phyloP scores from a whole-genome alignment of 2,888 invertebrate genomes.

The Tenthredo amoena region DNA sequence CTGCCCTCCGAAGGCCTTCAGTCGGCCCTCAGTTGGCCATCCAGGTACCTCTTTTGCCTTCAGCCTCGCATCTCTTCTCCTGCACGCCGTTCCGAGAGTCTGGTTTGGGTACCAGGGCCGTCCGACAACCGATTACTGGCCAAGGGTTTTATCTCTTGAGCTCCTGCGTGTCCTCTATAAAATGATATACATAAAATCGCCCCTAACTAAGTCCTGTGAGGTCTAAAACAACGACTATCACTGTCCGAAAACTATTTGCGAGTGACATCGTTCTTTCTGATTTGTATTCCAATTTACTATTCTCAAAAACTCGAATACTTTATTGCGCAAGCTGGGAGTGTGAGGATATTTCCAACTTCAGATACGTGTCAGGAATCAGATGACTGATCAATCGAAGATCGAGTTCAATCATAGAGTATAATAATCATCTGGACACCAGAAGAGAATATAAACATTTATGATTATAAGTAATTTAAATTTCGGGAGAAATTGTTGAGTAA shows the following conservation, averaged over 20 bases:
- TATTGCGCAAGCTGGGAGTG: background rate
- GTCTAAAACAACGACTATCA: constrained; percentile 26
- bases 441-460: background rate
- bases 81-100: constrained; percentile 44
- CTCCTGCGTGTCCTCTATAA: constrained; percentile 38
- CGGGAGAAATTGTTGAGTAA: background rate
- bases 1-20: constrained; percentile 59
- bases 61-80: constrained; percentile 48
- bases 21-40: constrained; percentile 45
- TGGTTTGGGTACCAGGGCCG: constrained; percentile 50
- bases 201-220: constrained; percentile 27
- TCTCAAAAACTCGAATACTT: background rate
- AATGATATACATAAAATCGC: constrained; percentile 27
- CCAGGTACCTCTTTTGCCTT: constrained; percentile 53
- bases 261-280: background rate
- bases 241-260: background rate
- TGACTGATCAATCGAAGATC: background rate
- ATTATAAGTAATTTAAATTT: background rate
- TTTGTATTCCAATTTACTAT: background rate
- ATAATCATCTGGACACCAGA: background rate
- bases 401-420: background rate
- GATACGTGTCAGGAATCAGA: background rate
- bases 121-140: constrained; percentile 48
- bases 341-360: background rate
- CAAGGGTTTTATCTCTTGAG: constrained; percentile 31